A percentile compares a stretch with the other conserved stretches of the same genome.
These are phyloP conservation scores for Drosophila vallismaia DNA, from an alignment of 2,888 invertebrate species.

Conservation along the genomic window DNA sequence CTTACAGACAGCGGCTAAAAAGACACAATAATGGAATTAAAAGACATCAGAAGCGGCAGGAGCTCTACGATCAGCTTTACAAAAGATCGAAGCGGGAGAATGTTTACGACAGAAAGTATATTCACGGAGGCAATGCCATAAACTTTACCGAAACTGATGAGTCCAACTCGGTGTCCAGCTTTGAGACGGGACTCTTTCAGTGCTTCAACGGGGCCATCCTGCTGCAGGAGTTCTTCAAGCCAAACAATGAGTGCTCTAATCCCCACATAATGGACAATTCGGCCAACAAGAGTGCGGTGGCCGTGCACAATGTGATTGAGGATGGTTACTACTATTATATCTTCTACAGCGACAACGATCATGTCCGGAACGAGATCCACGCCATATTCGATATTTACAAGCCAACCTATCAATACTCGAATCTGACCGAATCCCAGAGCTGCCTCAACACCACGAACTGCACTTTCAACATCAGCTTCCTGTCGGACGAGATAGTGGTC, in stretches of 20 bases:
- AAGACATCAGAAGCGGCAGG: constrained; percentile 38
- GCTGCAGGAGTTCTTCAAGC: constrained; percentile 89
- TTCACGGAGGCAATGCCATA: constrained; percentile 89
- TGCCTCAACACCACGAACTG: constrained; percentile 92
- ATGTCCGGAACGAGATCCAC: constrained; percentile 91
- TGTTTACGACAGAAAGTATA: constrained; percentile 89
- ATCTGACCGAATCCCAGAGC: constrained; percentile 84
- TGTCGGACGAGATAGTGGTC: constrained; percentile 91
- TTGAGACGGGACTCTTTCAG: constrained; percentile 90
- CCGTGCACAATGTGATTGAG: constrained; percentile 88
- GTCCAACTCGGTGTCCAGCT: constrained; percentile 91
- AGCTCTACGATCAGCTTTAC: constrained; percentile 78
- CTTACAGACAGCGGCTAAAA: constrained; percentile 7
- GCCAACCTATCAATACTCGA: constrained; percentile 91
- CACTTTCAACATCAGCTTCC: constrained; percentile 88
- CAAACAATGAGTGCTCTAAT: constrained; percentile 88
- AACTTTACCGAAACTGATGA: constrained; percentile 86
- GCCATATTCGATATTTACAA: constrained; percentile 93
- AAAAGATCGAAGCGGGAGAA: constrained; percentile 82
- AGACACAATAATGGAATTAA: constrained; percentile 16
- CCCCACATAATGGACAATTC: constrained; percentile 88
- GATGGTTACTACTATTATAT: constrained; percentile 96
- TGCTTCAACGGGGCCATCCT: constrained; percentile 91
- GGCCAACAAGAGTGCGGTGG: constrained; percentile 86
- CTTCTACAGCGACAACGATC: constrained; percentile 94